Base-by-base conservation (phyloP, 2,888 invertebrate species). In the Ligdia adustata region DNA sequence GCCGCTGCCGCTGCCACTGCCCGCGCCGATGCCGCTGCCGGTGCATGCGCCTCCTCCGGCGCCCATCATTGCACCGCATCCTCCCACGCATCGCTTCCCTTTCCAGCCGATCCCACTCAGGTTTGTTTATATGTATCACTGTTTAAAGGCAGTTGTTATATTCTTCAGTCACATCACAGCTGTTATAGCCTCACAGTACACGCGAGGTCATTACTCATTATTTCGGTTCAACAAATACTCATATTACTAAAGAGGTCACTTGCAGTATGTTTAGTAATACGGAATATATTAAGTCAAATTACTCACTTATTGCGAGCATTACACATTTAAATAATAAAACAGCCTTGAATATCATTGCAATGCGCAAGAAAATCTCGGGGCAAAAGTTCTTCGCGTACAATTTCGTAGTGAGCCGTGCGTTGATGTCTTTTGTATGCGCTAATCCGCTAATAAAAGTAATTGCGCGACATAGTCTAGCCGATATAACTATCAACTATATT, bases 71-170 rank as follows among this genome's bases (percentile, higher is more conserved):
- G 76, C 82, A 58, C 75, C 82, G 51, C 82, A 80, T 59, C 84
- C 82, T 57, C 79, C 84, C 34, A 62, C 72, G 49, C 79, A 76
- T 55, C 77, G 82, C 42, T 83, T 82, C 64, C 83, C 83, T 46
- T 90, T 90, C 64, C 90, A 90, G 72, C 89, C 89, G 57, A 84
- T 90, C 58, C 90, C 90, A 62, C 85, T 89, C 77, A 89, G 90
- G 89, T 88, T 64, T 44, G 63, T 48, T 9, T 5, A 48, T 16
- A n/a, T n/a, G n/a, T n/a, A n/a, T n/a, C n/a, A n/a, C n/a, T n/a
- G n/a, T n/a, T n/a, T n/a, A n/a, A n/a, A n/a, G n/a, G n/a, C n/a
- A n/a, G n/a, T n/a, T n/a, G n/a, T n/a, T n/a, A n/a, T n/a, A n/a
- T n/a, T n/a, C n/a, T n/a, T n/a, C n/a, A n/a, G n/a, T n/a, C n/a